phyloP scores from a whole-genome alignment of 2,888 invertebrate species.

The Eupelmus urozonus region DNA sequence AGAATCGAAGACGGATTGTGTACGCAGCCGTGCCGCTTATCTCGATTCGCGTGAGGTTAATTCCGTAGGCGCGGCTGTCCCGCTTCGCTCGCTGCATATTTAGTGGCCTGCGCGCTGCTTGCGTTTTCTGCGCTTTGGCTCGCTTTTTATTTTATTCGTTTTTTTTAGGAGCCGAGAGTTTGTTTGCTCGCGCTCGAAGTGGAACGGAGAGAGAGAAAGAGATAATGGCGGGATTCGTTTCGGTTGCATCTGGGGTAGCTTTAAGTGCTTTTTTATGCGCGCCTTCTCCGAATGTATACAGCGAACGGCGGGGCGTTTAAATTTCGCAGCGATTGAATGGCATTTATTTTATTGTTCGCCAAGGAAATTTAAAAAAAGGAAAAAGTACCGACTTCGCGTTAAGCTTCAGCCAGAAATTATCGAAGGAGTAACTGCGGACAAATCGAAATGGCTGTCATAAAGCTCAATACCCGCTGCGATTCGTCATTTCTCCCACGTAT shows the following conservation, averaged over 20 bases:
- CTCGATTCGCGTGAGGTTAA: constrained; percentile 69
- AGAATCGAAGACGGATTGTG: constrained; percentile 73
- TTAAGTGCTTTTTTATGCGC: constrained; percentile 1
- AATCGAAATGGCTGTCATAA: background rate
- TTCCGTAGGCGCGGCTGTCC: constrained; percentile 61
- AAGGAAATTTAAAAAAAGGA: background rate
- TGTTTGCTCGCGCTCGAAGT: background rate
- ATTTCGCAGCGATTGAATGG: no score
- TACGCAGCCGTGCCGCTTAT: constrained; percentile 68
- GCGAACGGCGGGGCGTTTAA: no score
- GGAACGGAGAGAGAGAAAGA: no score
- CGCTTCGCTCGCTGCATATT: background rate
- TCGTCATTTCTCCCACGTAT: background rate
- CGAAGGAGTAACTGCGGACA: background rate
- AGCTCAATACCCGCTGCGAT: background rate
- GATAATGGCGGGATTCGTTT: no score
- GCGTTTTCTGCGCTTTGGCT: background rate
- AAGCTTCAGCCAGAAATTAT: no score
- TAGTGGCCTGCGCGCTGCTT: background rate
- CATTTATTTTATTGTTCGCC: no score
- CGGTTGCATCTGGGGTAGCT: no score
- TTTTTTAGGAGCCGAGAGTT: background rate
- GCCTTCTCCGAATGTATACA: background rate
- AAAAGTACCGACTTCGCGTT: background rate
- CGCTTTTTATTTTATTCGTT: background rate